A percentile compares a stretch with the other conserved stretches of the same genome.
Conservation (phyloP, 2,113 vertebrate genomes). For the Formicarius rufipectus region DNA sequence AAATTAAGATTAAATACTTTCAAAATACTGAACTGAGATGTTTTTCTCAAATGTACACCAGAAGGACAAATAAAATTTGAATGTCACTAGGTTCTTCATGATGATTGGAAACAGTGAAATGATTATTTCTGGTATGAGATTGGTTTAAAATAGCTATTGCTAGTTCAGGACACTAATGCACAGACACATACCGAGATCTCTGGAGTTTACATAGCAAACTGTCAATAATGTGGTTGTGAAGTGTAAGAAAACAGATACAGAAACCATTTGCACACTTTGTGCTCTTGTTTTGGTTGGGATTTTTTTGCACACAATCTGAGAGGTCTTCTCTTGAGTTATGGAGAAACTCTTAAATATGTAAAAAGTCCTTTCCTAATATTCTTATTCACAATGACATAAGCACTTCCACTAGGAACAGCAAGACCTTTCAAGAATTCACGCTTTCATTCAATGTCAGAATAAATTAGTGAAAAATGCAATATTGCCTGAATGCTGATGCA, state of each 20-base stretch:
- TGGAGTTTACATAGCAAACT: not conserved
- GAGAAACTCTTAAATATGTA: not conserved
- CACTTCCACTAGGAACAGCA: not conserved
- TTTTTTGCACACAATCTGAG: not conserved
- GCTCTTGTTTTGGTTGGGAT: not conserved
- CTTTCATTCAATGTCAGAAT: not conserved
- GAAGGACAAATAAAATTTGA: not conserved
- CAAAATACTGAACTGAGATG: not conserved
- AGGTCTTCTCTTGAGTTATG: not conserved
- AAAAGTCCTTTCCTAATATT: not conserved
- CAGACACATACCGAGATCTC: not conserved
- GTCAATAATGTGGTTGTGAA: not conserved
- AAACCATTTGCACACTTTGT: not conserved
- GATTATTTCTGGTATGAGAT: not conserved
- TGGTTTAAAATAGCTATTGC: not conserved
- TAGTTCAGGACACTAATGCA: not conserved
- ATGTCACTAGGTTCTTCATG: not conserved
- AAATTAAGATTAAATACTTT: conserved; percentile 21
- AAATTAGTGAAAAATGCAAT: not conserved
- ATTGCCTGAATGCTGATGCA: not conserved
- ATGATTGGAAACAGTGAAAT: not conserved
- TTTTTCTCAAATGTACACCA: not conserved
- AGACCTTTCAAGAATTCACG: not conserved
- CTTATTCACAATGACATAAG: not conserved
- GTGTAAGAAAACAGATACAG: not conserved